Evolutionary conservation across 2,888 invertebrate genomes (phyloP), one percentile per base, ranked within the genome.

Genomic region (Eledone cirrhosa): DNA sequence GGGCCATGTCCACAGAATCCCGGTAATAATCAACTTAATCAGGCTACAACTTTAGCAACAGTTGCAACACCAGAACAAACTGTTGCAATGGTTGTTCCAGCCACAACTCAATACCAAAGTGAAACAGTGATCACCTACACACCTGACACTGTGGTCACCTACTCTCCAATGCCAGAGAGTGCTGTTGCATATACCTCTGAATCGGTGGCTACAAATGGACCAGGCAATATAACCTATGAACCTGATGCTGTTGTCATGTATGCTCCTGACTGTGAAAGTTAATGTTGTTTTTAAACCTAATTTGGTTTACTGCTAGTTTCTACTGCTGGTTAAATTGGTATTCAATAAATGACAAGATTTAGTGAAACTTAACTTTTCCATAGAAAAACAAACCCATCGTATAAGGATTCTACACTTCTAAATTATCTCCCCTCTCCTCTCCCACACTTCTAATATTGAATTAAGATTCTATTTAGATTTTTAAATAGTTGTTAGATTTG

Each of bases 111-210:
- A n/a, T 72, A n/a, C 72, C 72, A 72, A 22, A 41, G 72, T 33
- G 72, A 72, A 41, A 72, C 33, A 5, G 41, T 72, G 2, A 41
- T 41, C 33, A 72, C 72, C n/a, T 72, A 72, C 41, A 72, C 72
- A 0, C 72, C 72, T 72, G 22, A 72, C 22, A 33, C 72, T 7
- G 72, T 72, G 7, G 72, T 72, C n/a, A 72, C 72, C n/a, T 72
- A 72, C 22, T 72, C 72, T 72, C 72, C 72, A 22, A 72, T 24
- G 22, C 72, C 72, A 0, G 41, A 72, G 41, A 72, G 41, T n/a
- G 72, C 41, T 22, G 72, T 72, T 41, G 72, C 72, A 22, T 72
- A 72, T 31, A 72, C 72, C 41, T 72, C 72, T n/a, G 72, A 72
- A 13, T 72, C 33, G 7, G 33, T 72, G 22, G 72, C 72, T 31